A percentile compares a stretch with the other conserved stretches of the same genome.
Evolutionary conservation across 2,113 vertebrate species (phyloP).

Genomic region (Dermatemys mawii): DNA sequence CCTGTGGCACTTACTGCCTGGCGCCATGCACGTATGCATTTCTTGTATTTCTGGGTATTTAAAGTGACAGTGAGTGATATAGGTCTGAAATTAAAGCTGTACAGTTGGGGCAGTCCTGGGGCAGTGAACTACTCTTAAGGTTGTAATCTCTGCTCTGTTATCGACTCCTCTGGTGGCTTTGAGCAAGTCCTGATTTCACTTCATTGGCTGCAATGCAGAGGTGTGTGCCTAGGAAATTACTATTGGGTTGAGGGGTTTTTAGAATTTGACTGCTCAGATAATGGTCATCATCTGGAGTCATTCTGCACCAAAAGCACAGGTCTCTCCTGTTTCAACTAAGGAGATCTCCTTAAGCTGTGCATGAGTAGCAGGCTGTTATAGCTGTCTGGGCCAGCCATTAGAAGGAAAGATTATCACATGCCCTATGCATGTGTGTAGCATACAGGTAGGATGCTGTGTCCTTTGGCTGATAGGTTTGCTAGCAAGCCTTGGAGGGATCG

Average conservation of each 20-base stretch:
- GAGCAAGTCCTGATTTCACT: neutral
- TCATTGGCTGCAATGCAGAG: neutral
- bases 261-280: neutral
- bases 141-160: neutral
- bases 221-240: neutral
- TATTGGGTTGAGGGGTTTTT: neutral
- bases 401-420: fast-evolving
- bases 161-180: neutral
- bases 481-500: neutral
- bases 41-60: neutral
- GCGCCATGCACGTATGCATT: neutral
- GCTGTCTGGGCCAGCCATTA: neutral
- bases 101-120: neutral
- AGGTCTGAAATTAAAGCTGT: fast-evolving
- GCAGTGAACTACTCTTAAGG: neutral
- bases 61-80: neutral
- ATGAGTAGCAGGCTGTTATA: neutral
- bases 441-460: neutral
- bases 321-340: neutral
- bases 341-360: neutral
- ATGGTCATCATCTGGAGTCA: neutral
- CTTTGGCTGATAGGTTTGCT: neutral
- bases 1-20: neutral
- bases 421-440: neutral
- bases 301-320: neutral